Evolutionary conservation across 2,888 invertebrate species (phyloP), one percentile per base, ranked within the genome.

Genomic region (Endotricha flammealis): DNA sequence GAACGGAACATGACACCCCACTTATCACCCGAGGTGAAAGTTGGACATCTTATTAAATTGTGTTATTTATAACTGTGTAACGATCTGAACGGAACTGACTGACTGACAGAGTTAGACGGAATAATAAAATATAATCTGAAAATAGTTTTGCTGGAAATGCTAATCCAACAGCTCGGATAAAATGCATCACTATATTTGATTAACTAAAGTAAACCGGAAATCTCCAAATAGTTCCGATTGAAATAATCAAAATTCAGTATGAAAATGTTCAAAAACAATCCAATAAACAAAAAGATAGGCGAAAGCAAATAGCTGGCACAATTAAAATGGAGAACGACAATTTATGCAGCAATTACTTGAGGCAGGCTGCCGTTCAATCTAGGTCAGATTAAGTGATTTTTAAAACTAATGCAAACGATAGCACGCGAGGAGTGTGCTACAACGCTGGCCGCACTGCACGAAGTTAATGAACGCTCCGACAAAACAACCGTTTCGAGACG

Each of bases 321-420:
- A 79, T 73, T 73, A 73, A 75, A 69, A 71, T 57, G 57, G 68
- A 63, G 61, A 63, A 62, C 74, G 66, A 72, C 64, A 76, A 79
- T 78, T 79, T 80, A 80, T 81, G 68, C 79, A 72, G 80, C 79
- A 79, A 79, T 81, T 78, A 81, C 64, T 72, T 71, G 72, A 64
- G 71, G 77, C 73, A 70, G 64, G 63, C 69, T 69, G 63, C 58
- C 75, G 69, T 75, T 77, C 76, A 67, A 82, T 80, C 71, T 74
- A 70, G 81, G 80, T 81, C 82, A 79, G 76, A 80, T 77, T 76
- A 78, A 83, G 79, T 81, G 80, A 78, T 81, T 81, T 77, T 81
- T 73, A 69, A 77, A 80, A 81, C 75, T 79, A 82, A 81, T 75
- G 75, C 75, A 75, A 76, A 72, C 79, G 72, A 74, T 67, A 71